Evolutionary conservation across 2,888 invertebrate genomes (phyloP).

Genomic region (Omphaloscelis lunosa): DNA sequence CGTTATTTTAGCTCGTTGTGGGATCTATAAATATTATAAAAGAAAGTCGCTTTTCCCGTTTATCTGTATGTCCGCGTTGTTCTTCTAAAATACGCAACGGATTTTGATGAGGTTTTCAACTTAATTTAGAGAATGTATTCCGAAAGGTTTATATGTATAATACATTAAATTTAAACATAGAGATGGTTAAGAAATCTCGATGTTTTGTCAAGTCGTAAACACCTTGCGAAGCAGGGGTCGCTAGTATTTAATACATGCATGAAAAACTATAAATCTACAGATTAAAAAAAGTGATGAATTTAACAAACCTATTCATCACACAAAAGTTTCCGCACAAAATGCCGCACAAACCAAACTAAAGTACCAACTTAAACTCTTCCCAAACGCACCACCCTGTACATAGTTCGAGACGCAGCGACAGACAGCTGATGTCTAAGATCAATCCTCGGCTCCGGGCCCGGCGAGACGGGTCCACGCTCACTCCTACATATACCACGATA

Average conservation of each 20-base stretch:
- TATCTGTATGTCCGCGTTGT: no score
- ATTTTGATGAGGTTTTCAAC: no score
- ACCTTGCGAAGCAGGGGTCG: no score
- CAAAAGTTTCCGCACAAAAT: background rate
- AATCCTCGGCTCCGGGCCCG: constrained; percentile 78
- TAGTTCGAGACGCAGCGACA: constrained; percentile 74
- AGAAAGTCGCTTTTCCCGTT: no score
- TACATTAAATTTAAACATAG: no score
- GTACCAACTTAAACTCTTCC: background rate
- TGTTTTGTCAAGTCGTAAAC: no score
- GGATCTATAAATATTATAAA: no score
- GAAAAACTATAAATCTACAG: background rate
- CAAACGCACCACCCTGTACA: constrained; percentile 72
- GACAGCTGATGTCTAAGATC: constrained; percentile 89
- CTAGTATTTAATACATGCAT: background rate
- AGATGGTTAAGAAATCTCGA: no score
- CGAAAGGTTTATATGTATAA: no score
- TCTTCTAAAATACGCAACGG: no score
- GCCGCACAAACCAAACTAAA: background rate
- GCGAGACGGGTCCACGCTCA: constrained; percentile 79
- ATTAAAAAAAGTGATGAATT: background rate
- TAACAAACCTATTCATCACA: background rate
- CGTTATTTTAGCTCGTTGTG: no score
- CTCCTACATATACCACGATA: constrained; percentile 75
- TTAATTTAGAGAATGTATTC: no score